Conservation (phyloP, 2,797 vertebrate species). For the Rhadinocentrus ornatus region DNA sequence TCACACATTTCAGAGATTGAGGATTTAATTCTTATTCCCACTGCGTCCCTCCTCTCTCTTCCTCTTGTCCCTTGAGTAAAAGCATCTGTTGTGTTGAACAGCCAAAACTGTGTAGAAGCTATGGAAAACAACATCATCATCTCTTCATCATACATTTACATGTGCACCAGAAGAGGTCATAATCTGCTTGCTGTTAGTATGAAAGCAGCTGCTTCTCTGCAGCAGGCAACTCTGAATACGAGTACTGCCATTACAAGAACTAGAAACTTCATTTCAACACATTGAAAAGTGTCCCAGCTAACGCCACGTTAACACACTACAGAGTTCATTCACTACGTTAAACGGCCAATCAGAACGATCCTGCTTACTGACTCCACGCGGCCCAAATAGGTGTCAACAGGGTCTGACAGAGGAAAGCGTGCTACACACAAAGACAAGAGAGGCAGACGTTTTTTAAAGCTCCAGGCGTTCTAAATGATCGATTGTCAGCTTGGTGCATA, state of each 20-base stretch:
- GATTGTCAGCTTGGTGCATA: too few species aligned
- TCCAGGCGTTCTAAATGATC: too few species aligned
- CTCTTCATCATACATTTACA: conserved; percentile 38
- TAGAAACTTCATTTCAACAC: too few species aligned
- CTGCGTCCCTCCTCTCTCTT: not conserved
- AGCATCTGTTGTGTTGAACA: conserved; percentile 38
- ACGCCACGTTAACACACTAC: conserved; percentile 31
- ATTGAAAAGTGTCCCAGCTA: not conserved
- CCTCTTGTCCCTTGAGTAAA: conserved; percentile 19
- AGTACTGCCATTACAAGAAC: not conserved
- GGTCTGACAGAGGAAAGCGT: too few species aligned
- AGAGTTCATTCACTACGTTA: too few species aligned
- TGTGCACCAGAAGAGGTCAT: conserved; percentile 20
- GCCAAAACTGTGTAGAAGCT: conserved; percentile 32
- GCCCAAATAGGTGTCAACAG: too few species aligned
- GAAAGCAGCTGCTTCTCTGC: conserved; percentile 2
- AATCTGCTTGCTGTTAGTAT: conserved; percentile 12
- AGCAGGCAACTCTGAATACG: conserved; percentile 5
- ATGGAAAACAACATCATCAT: conserved; percentile 45
- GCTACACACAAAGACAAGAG: too few species aligned
- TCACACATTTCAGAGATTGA: conserved; percentile 13
- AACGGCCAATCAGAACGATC: too few species aligned
- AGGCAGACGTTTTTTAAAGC: too few species aligned
- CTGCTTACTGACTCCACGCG: too few species aligned
- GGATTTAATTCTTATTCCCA: conserved; percentile 25